Percentiles rank a stretch among this genome's conserved stretches.
phyloP scores from a whole-genome alignment of 2,113 vertebrate species.

The Phrynocephalus versicolor region DNA sequence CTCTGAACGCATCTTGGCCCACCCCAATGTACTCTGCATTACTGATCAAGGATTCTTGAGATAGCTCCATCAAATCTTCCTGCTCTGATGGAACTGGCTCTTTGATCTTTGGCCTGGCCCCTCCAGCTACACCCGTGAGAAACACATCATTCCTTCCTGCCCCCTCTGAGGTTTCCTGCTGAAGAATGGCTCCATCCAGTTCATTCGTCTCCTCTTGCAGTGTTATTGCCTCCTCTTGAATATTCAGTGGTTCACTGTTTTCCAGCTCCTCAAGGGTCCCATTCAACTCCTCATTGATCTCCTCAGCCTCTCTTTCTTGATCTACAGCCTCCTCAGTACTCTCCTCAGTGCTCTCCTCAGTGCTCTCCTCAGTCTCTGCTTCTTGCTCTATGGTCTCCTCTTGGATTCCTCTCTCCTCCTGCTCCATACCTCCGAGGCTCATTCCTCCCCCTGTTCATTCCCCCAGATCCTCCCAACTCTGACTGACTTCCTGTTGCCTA shows the following conservation, averaged over 20 bases:
- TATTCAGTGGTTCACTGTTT: neutral
- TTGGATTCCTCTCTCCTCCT: slow-evolving; percentile 10
- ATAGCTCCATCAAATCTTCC: neutral
- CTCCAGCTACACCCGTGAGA: neutral
- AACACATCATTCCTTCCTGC: neutral
- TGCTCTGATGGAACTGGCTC: neutral
- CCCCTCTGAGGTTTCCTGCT: neutral
- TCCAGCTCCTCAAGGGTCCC: no score
- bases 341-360: neutral
- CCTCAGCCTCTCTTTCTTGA: no score
- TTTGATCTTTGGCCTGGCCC: slow-evolving; percentile 26
- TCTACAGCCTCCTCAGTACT: neutral
- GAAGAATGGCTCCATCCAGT: neutral
- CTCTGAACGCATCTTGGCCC: neutral
- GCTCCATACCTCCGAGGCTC: slow-evolving; percentile 1
- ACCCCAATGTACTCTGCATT: neutral
- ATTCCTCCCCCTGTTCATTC: slow-evolving; percentile 22
- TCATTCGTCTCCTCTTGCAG: neutral
- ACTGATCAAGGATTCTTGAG: neutral
- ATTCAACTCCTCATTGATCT: no score
- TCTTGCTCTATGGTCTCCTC: neutral
- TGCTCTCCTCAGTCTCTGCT: slow-evolving; percentile 1
- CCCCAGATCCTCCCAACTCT: slow-evolving; percentile 23
- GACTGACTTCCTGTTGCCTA: slow-evolving; percentile 27
- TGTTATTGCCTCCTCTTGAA: slow-evolving; percentile 1